phyloP scores from a whole-genome alignment of 2,888 invertebrate species.

The Lasius fuliginosus region DNA sequence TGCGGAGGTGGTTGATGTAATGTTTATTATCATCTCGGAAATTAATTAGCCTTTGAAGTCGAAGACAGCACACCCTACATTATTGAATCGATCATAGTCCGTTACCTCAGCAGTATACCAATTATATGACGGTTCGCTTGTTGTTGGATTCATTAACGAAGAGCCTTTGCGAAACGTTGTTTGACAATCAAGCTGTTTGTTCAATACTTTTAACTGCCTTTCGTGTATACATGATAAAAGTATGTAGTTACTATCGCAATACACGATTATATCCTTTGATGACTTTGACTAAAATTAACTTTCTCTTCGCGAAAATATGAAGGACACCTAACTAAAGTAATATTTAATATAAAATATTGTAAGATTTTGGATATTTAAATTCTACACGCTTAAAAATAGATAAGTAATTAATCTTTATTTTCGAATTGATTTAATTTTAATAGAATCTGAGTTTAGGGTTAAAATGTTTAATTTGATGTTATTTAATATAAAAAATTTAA shows the following conservation, averaged over 20 bases:
- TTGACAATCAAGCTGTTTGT: conserved; percentile 39
- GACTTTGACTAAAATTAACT: not conserved
- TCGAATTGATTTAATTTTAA: not conserved
- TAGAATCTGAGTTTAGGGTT: not conserved
- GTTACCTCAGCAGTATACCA: conserved; percentile 24
- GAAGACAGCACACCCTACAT: conserved; percentile 28
- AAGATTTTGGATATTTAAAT: not conserved
- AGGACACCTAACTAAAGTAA: not conserved
- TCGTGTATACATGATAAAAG: not conserved
- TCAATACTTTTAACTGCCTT: conserved; percentile 3
- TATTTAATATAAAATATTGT: not conserved
- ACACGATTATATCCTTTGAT: not conserved
- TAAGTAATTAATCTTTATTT: not conserved
- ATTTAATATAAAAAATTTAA: not conserved
- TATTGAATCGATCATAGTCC: conserved; percentile 65
- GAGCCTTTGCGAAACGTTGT: conserved; percentile 13
- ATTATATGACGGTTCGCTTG: conserved; percentile 25
- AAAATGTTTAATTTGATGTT: not conserved
- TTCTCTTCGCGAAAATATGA: not conserved
- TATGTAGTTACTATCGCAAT: not conserved
- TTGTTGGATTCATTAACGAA: conserved; percentile 44
- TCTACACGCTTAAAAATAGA: not conserved
- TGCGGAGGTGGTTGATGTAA: conserved; percentile 24
- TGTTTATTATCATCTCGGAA: conserved; percentile 46
- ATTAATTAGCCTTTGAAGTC: conserved; percentile 60